Percentiles rank a stretch among this genome's conserved stretches.
Conservation (phyloP, 2,888 invertebrate species). For the Sphaeridia pumilis region DNA sequence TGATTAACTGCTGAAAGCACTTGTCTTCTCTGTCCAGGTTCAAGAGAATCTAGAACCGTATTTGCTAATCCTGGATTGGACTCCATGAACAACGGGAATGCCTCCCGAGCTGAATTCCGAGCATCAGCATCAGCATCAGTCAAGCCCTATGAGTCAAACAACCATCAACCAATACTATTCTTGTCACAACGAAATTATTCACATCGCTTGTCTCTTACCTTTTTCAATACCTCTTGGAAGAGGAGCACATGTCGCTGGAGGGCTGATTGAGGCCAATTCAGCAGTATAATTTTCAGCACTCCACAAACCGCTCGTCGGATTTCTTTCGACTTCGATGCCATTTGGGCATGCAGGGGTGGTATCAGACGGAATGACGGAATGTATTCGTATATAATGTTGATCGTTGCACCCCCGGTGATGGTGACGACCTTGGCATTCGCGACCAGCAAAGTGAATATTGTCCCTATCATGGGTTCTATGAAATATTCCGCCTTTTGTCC, state of each 20-base stretch:
- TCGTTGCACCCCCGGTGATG: slow-evolving; percentile 21
- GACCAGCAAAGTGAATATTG: slow-evolving; percentile 77
- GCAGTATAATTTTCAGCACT: slow-evolving; percentile 67
- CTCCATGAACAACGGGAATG: slow-evolving; percentile 25
- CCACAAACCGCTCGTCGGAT: slow-evolving; percentile 70
- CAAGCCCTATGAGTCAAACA: slow-evolving; percentile 50
- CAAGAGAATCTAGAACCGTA: slow-evolving; percentile 65
- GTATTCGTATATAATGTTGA: slow-evolving; percentile 28
- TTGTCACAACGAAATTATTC: background rate
- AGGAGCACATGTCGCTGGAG: slow-evolving; percentile 67
- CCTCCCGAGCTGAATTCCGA: slow-evolving; percentile 56
- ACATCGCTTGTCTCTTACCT: slow-evolving; percentile 41
- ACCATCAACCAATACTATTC: background rate
- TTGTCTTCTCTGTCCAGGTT: slow-evolving; percentile 59
- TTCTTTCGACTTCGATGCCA: slow-evolving; percentile 81
- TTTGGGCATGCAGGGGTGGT: slow-evolving; percentile 61
- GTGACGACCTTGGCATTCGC: slow-evolving; percentile 81
- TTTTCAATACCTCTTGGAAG: slow-evolving; percentile 70
- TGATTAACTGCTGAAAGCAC: slow-evolving; percentile 40
- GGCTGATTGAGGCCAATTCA: slow-evolving; percentile 71
- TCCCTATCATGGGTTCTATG: slow-evolving; percentile 68
- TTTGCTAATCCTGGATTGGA: slow-evolving; percentile 80
- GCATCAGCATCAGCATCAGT: slow-evolving; percentile 89
- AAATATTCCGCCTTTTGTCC: slow-evolving; percentile 74
- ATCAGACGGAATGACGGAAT: slow-evolving; percentile 62